Evolutionary conservation across 2,888 invertebrate species (phyloP).

Genomic region (Limenitis camilla): DNA sequence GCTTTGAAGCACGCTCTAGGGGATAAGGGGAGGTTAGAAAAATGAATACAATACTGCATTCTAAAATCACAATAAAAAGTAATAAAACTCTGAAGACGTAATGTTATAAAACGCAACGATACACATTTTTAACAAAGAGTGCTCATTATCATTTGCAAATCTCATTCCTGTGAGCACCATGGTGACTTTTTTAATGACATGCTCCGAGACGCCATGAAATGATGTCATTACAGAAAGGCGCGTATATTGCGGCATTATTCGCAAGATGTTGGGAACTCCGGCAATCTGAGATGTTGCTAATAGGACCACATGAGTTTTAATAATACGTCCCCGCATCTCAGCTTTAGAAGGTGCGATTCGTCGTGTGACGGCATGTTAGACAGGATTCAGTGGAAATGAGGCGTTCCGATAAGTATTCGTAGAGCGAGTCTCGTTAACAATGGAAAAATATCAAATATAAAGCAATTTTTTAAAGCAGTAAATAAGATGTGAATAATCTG

Average conservation of each 20-base stretch:
- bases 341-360: conserved; percentile 44
- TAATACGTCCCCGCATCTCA: conserved; percentile 34
- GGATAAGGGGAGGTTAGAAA: too few species aligned
- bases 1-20: too few species aligned
- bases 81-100: conserved; percentile 14
- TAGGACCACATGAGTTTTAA: conserved; percentile 67
- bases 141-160: conserved; percentile 48
- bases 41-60: neutral
- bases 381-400: conserved; percentile 63
- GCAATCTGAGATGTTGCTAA: conserved; percentile 68
- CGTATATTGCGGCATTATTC: conserved; percentile 63
- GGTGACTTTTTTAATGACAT: conserved; percentile 60
- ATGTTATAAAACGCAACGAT: conserved; percentile 27
- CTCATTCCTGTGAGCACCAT: conserved; percentile 48
- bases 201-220: conserved; percentile 49
- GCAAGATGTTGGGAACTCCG: conserved; percentile 49
- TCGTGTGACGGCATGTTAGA: conserved; percentile 43
- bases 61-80: conserved; percentile 7
- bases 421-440: conserved; percentile 13
- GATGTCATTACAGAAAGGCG: conserved; percentile 56
- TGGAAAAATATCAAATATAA: conserved; percentile 1
- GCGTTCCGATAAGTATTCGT: conserved; percentile 44
- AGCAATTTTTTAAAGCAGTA: neutral
- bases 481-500: neutral
- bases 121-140: conserved; percentile 36